Conservation (phyloP, 1,140 invertebrate genomes). For the Halesus radiatus region DNA sequence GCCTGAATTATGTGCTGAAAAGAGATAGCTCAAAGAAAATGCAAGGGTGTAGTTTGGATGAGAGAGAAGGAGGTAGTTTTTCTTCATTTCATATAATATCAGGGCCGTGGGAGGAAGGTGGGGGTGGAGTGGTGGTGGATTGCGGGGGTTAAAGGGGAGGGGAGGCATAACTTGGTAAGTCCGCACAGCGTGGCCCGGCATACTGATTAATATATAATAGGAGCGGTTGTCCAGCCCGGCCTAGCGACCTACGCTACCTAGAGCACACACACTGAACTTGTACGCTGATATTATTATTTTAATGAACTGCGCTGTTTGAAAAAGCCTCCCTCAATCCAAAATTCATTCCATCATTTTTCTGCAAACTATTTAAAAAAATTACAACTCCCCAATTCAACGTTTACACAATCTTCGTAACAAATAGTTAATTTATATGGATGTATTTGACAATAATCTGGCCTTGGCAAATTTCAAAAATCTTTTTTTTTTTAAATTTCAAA, state of each 20-base stretch:
- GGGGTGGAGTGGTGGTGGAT: no score
- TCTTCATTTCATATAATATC: conserved; percentile 59
- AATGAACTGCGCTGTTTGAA: conserved; percentile 44
- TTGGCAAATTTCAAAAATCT: no score
- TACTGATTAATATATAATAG: conserved; percentile 59
- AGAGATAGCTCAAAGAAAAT: conserved; percentile 39
- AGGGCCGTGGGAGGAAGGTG: conserved; percentile 18
- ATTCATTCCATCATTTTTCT: no score
- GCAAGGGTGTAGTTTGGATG: conserved; percentile 54
- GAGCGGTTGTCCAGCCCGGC: conserved; percentile 48
- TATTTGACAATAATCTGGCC: no score
- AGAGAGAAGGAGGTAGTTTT: conserved; percentile 57
- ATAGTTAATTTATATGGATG: no score
- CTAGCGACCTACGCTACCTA: not conserved
- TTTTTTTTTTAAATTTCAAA: no score
- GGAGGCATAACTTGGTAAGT: conserved; percentile 58
- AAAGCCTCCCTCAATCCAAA: not conserved
- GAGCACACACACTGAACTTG: not conserved
- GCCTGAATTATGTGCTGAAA: conserved; percentile 34
- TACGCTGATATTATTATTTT: conserved; percentile 41
- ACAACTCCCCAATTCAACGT: no score
- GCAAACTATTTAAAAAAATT: no score
- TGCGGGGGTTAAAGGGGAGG: not conserved
- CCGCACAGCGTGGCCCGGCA: conserved; percentile 55
- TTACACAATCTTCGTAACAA: no score